Base-by-base conservation (phyloP, 2,888 invertebrate species). In the Melolontha melolontha region DNA sequence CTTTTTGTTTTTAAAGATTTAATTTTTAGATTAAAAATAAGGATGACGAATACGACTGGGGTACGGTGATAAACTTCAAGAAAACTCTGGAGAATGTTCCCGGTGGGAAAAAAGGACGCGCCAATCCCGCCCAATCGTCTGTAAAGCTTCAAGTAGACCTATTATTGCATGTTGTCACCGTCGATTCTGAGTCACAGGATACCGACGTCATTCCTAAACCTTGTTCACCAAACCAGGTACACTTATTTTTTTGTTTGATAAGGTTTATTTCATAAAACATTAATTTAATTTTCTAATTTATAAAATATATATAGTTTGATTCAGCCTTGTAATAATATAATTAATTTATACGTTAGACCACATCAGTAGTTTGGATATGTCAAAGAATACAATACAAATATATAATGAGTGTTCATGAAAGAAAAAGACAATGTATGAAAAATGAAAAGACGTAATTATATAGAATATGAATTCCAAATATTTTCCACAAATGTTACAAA, bases 31-130 rank as follows among this genome's bases (percentile, higher is more conserved):
- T 95, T 2, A 92, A 94, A 84, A 92, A 92, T 74, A 92, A 92
- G 50, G 90, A 90, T 40, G 88, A 92, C 73, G 93, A 95, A 78
- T 98, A 96, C 82, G 98, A 97, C 76, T 99, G 99, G 98, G 97
- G 97, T 10, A 93, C 96, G 54, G 91, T 99, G 63, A 90, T 99
- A 1, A 97, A 96, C 83, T 97, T 95, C 79, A 92, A 93, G 77
- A 83, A 83, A 73, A 77, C 79, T 2, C 71, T 75, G 10, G 76
- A 81, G 55, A 72, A 70, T 40, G 70, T 72, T 1, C 70, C 71
- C 14, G 77, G 75, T 67, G 72, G 75, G 42, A 77, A 74, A 63
- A 77, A 76, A 71, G 75, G 82, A 27, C 82, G 83, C 1, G 81
- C 82, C 40, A 89, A 89, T 79, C 87, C 89, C 0, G 77, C 86